Conservation (phyloP, 2,888 invertebrate species). For the Pherbina coryleti region DNA sequence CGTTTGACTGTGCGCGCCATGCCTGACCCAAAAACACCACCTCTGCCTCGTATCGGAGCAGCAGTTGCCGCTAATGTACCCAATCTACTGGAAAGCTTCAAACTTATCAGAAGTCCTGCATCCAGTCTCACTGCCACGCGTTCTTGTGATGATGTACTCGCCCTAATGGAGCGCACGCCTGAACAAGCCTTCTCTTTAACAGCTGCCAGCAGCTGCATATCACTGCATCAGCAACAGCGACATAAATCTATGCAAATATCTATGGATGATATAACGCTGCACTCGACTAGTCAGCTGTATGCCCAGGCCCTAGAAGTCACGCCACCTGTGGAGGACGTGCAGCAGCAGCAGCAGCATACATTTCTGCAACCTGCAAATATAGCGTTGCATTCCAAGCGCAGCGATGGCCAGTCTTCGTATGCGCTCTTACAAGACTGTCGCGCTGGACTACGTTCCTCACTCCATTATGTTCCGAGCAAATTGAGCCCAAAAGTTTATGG, state of each 20-base stretch:
- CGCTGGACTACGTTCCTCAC: slow-evolving; percentile 47
- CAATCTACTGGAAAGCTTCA: slow-evolving; percentile 69
- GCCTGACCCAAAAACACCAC: slow-evolving; percentile 72
- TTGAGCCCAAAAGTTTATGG: slow-evolving; percentile 77
- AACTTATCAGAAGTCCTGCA: slow-evolving; percentile 69
- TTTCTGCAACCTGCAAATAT: slow-evolving; percentile 55
- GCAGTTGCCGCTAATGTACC: slow-evolving; percentile 50
- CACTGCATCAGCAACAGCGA: slow-evolving; percentile 48
- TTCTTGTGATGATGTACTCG: slow-evolving; percentile 74
- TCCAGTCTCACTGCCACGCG: slow-evolving; percentile 65
- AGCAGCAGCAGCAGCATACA: slow-evolving; percentile 53
- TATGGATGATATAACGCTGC: slow-evolving; percentile 74
- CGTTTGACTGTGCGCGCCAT: slow-evolving; percentile 77
- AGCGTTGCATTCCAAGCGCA: slow-evolving; percentile 40
- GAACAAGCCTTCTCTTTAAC: slow-evolving; percentile 33
- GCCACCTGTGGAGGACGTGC: slow-evolving; percentile 43
- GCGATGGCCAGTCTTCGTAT: slow-evolving; percentile 32
- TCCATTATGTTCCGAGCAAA: slow-evolving; percentile 65
- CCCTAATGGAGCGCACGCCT: slow-evolving; percentile 59
- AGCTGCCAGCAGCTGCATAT: slow-evolving; percentile 11
- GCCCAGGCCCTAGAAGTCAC: slow-evolving; percentile 38
- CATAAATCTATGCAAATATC: slow-evolving; percentile 70
- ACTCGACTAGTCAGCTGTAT: slow-evolving; percentile 58
- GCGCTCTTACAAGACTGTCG: slow-evolving; percentile 53
- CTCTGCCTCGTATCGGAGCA: background rate